A percentile compares a stretch with the other conserved stretches of the same genome.
phyloP scores from a whole-genome alignment of 2,113 vertebrate genomes.

The Okapia johnstoni region DNA sequence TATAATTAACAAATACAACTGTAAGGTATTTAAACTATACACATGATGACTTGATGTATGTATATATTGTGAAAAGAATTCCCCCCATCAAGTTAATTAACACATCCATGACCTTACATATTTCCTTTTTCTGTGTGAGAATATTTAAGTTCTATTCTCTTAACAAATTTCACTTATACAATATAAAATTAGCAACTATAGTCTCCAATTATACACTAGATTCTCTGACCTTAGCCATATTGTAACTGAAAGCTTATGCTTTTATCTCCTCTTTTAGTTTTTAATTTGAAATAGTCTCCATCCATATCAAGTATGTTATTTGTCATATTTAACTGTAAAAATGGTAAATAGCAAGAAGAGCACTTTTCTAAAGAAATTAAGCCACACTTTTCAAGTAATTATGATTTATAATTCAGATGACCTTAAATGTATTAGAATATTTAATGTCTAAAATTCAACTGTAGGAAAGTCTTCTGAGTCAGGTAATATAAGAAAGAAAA shows the following conservation, averaged over 20 bases:
- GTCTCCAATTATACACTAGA: too few relatives aligned
- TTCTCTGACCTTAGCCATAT: background rate
- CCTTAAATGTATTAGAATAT: background rate
- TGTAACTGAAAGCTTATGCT: background rate
- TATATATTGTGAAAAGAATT: background rate
- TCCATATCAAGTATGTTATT: background rate
- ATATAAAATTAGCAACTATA: background rate
- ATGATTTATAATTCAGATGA: background rate
- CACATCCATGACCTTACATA: background rate
- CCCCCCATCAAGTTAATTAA: background rate
- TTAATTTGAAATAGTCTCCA: background rate
- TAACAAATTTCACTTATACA: background rate
- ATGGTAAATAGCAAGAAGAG: background rate
- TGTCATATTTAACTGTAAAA: background rate
- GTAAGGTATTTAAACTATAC: background rate
- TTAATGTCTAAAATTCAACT: background rate
- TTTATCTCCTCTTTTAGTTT: background rate
- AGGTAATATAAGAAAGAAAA: background rate
- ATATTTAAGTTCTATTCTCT: background rate
- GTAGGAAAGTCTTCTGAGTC: background rate
- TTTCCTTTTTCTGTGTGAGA: background rate
- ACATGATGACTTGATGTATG: background rate
- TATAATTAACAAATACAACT: background rate
- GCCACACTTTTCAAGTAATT: background rate
- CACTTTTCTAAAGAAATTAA: background rate